Evolutionary conservation across 1,140 invertebrate genomes (phyloP).

Genomic region (Samia ricini): DNA sequence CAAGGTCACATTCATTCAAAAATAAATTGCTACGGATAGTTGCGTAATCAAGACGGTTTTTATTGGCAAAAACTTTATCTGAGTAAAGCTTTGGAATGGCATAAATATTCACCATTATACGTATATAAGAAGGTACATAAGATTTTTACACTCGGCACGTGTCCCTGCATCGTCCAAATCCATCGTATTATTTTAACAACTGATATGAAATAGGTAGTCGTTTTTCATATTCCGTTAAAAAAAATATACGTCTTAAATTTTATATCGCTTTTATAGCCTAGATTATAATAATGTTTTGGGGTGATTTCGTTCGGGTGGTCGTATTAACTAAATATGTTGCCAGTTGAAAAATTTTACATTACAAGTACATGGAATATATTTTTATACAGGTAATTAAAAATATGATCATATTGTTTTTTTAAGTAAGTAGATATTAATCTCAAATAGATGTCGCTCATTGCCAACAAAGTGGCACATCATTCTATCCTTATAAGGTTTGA

Average conservation of each 20-base stretch:
- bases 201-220: slow-evolving; percentile 63
- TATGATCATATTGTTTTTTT: no score
- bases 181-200: slow-evolving; percentile 66
- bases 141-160: slow-evolving; percentile 23
- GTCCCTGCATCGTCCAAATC: slow-evolving; percentile 37
- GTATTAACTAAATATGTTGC: not conserved
- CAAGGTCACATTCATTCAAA: no score
- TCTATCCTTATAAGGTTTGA: no score
- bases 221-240: slow-evolving; percentile 64
- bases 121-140: no score
- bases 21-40: no score
- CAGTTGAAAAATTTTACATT: not conserved
- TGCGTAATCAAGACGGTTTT: no score
- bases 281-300: slow-evolving; percentile 56
- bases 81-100: not conserved
- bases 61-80: not conserved
- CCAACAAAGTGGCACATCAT: no score
- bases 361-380: not conserved
- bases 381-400: not conserved
- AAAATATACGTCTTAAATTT: slow-evolving; percentile 63
- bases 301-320: not conserved
- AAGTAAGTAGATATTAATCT: no score
- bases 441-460: no score
- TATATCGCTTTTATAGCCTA: slow-evolving; percentile 66
- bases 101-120: not conserved